These are phyloP conservation scores for Cantharis rufa DNA, from an alignment of 2,888 invertebrate genomes.

Conservation along the genomic window DNA sequence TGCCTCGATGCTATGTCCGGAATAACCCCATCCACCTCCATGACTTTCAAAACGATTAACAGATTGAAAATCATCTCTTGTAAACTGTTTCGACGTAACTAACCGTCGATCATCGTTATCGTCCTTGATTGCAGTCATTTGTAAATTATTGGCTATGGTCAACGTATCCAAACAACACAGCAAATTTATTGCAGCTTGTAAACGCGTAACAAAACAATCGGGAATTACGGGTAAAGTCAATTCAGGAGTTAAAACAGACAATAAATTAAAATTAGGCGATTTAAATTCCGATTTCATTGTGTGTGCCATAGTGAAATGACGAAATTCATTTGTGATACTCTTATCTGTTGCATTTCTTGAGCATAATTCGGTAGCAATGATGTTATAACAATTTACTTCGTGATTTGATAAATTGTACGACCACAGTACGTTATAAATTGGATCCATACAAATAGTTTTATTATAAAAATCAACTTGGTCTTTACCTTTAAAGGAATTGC, in stretches of 20 bases:
- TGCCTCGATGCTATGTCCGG: conserved; percentile 94
- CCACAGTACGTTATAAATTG: conserved; percentile 93
- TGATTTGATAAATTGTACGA: conserved; percentile 74
- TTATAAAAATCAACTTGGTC: conserved; percentile 86
- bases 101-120: conserved; percentile 59
- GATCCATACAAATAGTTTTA: conserved; percentile 83
- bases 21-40: conserved; percentile 98
- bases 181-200: conserved; percentile 89
- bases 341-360: conserved; percentile 45
- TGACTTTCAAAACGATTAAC: conserved; percentile 93
- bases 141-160: conserved; percentile 76
- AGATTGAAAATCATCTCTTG: conserved; percentile 78
- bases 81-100: conserved; percentile 65
- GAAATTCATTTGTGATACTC: conserved; percentile 42
- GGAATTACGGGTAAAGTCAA: conserved; percentile 76
- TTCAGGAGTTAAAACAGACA: conserved; percentile 78
- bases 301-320: conserved; percentile 26
- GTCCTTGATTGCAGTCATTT: conserved; percentile 58
- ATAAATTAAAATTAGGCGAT: conserved; percentile 46
- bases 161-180: conserved; percentile 88
- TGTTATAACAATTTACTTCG: conserved; percentile 79
- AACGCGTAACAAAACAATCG: conserved; percentile 74
- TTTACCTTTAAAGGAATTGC: conserved; percentile 78
- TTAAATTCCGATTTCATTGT: conserved; percentile 35
- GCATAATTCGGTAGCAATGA: conserved; percentile 75